Evolutionary conservation across 2,888 invertebrate species (phyloP), one percentile per base, ranked within the genome.

Genomic region (Andrena trimmerana): DNA sequence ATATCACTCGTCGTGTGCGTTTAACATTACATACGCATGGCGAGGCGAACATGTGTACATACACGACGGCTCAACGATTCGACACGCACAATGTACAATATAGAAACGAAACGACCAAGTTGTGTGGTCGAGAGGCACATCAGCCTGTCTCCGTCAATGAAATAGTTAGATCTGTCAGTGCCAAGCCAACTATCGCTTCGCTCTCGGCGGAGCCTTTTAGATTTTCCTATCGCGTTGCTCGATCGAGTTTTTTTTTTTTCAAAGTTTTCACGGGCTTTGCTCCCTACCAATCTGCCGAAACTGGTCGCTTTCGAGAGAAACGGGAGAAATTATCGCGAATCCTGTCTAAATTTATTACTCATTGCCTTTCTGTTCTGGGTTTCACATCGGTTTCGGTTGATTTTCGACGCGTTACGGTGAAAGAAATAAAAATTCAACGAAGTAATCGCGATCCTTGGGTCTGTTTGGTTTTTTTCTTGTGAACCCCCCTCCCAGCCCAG

Each of bases 121-220:
- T 80, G 81, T 80, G 81, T 78, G 82, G 81, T 86, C 74, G 88
- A 84, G 81, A 72, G 68, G 65, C 86, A 77, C 78, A 84, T 82
- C 80, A 71, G 84, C 70, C 57, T 78, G 86, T 74, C 86, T 90
- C 90, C 86, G 89, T 91, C 89, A 92, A 93, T 93, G 91, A 92
- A 92, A 93, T 92, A 91, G 92, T 91, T 92, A 85, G 90, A 90
- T 90, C 92, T 91, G 90, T 90, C 93, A 93, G 93, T 93, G 91
- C 90, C 91, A 91, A 92, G 91, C 90, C 91, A 91, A 92, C 90
- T 91, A 91, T 92, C 91, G 90, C 91, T 90, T 90, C 89, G 91
- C 81, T 86, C 90, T 84, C 86, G 90, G 50, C 88, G 89, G 90
- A 88, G 86, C 87, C 74, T 84, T 86, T 85, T 83, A 81, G 84